A percentile compares a stretch with the other conserved stretches of the same genome.
These are phyloP conservation scores for Gymnopithys bicolor DNA, from an alignment of 2,797 vertebrate species.

Conservation along the genomic window DNA sequence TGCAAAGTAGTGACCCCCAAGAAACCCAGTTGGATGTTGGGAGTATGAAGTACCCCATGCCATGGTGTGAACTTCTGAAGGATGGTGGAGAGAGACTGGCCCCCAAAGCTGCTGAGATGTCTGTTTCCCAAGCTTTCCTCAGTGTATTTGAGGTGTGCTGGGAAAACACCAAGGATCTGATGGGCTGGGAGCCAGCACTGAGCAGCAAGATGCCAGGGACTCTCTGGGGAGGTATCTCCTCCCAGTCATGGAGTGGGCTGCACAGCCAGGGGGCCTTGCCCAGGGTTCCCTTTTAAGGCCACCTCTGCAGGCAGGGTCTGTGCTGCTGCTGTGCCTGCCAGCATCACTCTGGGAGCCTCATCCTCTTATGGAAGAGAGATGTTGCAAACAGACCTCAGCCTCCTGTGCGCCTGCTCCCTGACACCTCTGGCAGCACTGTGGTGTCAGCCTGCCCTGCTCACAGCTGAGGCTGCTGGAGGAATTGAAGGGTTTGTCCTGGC, in stretches of 20 bases:
- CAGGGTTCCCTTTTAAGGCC: conserved; percentile 8
- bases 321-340: fast-evolving
- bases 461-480: neutral
- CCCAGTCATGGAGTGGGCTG: fast-evolving
- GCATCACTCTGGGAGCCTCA: fast-evolving
- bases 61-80: neutral
- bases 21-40: neutral
- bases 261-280: fast-evolving
- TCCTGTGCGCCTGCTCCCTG: fast-evolving
- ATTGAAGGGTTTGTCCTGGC: neutral
- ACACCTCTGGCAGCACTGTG: neutral
- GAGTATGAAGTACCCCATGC: fast-evolving
- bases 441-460: neutral
- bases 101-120: neutral
- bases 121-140: neutral
- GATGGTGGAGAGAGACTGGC: fast-evolving
- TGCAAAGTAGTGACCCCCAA: neutral
- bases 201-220: neutral
- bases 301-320: neutral
- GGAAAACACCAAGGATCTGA: neutral
- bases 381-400: neutral
- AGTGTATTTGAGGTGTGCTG: neutral
- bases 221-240: neutral
- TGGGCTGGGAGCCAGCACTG: neutral
- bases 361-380: conserved; percentile 1